Conservation (phyloP, 2,797 vertebrate genomes). For the Macropus fuliginosus region DNA sequence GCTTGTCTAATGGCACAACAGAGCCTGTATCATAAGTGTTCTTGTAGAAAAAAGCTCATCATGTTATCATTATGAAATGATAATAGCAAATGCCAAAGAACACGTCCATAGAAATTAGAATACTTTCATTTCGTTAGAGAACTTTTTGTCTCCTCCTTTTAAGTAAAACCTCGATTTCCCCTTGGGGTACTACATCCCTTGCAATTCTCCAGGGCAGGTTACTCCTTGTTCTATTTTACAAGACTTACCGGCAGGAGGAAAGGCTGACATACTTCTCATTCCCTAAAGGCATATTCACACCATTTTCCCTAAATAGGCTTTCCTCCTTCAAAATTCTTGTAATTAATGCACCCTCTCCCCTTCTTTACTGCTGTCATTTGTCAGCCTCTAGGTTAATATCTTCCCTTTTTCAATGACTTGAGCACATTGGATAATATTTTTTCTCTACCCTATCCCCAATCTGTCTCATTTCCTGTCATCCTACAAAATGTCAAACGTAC, state of each 20-base stretch:
- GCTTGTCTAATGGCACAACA: neutral
- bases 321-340: neutral
- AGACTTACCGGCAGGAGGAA: neutral
- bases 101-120: neutral
- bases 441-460: neutral
- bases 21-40: neutral
- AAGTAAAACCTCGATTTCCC: neutral
- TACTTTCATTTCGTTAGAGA: neutral
- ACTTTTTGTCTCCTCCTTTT: neutral
- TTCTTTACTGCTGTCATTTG: neutral
- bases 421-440: neutral
- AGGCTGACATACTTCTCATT: neutral
- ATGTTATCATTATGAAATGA: neutral
- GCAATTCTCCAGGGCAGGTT: neutral
- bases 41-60: neutral
- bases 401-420: neutral
- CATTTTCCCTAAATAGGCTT: neutral
- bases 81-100: conserved; percentile 8
- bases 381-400: neutral
- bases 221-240: neutral
- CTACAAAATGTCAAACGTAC: neutral
- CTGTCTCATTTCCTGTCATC: neutral
- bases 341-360: neutral
- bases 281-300: neutral
- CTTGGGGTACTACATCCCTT: neutral